phyloP scores from a whole-genome alignment of 2,888 invertebrate species.

The Pomacea canaliculata region DNA sequence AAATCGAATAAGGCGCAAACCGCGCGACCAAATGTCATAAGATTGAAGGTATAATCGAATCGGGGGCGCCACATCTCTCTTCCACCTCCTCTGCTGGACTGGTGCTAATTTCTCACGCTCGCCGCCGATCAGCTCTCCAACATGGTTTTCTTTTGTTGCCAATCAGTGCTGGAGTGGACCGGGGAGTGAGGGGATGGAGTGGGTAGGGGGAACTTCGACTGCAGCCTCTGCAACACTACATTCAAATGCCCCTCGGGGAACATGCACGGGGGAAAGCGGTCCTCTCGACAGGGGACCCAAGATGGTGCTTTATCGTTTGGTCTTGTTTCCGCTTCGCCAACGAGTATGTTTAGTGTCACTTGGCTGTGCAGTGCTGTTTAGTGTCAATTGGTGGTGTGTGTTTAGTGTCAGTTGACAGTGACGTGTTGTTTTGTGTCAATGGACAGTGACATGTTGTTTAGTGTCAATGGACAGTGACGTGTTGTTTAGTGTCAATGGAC shows the following conservation, averaged over 20 bases:
- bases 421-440: too few relatives aligned
- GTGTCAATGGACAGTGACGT: too few relatives aligned
- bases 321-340: too few relatives aligned
- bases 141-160: slow-evolving; percentile 5
- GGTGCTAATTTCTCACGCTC: slow-evolving; percentile 3
- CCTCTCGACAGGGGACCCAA: too few relatives aligned
- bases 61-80: neutral
- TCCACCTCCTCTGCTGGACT: neutral
- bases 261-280: too few relatives aligned
- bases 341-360: too few relatives aligned
- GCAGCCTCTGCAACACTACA: neutral
- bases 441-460: too few relatives aligned
- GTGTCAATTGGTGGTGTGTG: too few relatives aligned
- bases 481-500: too few relatives aligned
- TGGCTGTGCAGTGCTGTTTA: too few relatives aligned
- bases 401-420: too few relatives aligned
- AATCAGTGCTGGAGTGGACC: neutral
- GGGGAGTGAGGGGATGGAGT: neutral
- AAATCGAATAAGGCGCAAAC: slow-evolving; percentile 38
- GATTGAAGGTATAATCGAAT: slow-evolving; percentile 32
- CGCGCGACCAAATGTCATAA: slow-evolving; percentile 39
- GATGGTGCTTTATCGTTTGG: too few relatives aligned
- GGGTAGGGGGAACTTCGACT: neutral
- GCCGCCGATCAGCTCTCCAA: neutral
- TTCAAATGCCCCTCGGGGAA: neutral